Evolutionary conservation across 1,140 invertebrate species (phyloP), one percentile per base, ranked within the genome.

Genomic region (Drosophila littoralis): DNA sequence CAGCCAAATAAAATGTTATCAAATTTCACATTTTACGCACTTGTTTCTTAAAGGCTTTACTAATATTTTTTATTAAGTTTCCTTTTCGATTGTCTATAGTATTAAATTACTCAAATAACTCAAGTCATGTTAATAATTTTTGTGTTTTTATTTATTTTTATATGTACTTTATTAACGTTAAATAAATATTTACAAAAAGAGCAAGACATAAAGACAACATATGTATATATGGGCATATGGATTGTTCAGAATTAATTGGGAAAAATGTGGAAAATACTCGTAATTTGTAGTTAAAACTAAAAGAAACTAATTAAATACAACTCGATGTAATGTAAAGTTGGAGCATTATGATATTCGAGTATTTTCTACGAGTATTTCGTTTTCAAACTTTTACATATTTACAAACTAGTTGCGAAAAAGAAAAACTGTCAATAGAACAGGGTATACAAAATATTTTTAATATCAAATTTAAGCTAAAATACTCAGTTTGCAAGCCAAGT

Each of bases 181-280:
- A 89, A 89, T 89, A 89, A 89, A 89, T 89, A 89, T 89, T 89
- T 89, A 89, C 84, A 88, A 89, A 89, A 81, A 72, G 71, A 88
- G 76, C 73, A 88, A 79, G 76, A 73, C 76, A 81, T 79, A 74
- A 48, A 77, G 78, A 72, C 78, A 48, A 43, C 51, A 36, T 66
- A 64, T 43, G 60, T 59, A 48, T 43, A 61, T 52, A 42, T 51
- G 33, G 45, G 45, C 72, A 55, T 69, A 68, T 55, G 35, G 66
- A 64, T 63, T 61, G 68, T 77, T 73, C 58, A 17, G n/a, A 33
- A 17, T 46, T 45, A 57, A 55, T 43, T 43, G 36, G 17, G 36
- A 22, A 17, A 43, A 51, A 12, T 32, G 38, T 38, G 48, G 46
- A 55, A 57, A 50, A 28, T 73, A 72, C 57, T 55, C 57, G 43